Base-by-base conservation (phyloP, 2,113 vertebrate species). In the Sterna hirundo region DNA sequence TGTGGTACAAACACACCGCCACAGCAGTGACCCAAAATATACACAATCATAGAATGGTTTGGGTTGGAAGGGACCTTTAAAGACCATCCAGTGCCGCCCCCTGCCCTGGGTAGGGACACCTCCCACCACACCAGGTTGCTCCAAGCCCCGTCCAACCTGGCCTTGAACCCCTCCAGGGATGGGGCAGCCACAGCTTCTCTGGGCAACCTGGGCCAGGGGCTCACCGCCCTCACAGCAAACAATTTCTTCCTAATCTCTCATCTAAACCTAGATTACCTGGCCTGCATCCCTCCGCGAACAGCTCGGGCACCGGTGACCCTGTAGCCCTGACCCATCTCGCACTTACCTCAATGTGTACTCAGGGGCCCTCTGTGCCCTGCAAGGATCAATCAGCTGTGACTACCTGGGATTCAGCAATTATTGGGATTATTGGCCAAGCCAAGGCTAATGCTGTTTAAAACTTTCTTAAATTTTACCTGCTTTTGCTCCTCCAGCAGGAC, bases 341-440 rank as follows among this genome's bases (percentile, higher is more conserved):
- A 5, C 18, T 0, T 4, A 32, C 23, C 10, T 10, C 9, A 14
- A 42, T 9, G 26, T 1, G 15, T 1, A 1, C 2, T 13, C 44
- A 30, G 74, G 32, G 58, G 68, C 30, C 44, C 54, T 34, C 64
- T 21, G 36, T 30, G 6, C 34, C 27, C 82, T 32, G 32, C 46
- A 34, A 15, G 52, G 10, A 30, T 14, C 55, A 19, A 77, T 36
- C 77, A 47, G 40, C 13, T 42, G 66, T 6, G 68, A 6, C 52
- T 46, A 6, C 44, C 30, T 4, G 29, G 22, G 32, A 55, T 78
- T 47, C 95, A 81, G 78, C 54, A 90, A 6, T 51, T 78, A 27
- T 15, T 15, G 29, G 54, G 62, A 40, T 72, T 94, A 61, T 52
- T 8, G 4, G 34, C 71, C 72, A 36, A 83, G 4, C 2, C 2